Base-by-base conservation (phyloP, 2,888 invertebrate species). In the Callyntrura guangdongensis region DNA sequence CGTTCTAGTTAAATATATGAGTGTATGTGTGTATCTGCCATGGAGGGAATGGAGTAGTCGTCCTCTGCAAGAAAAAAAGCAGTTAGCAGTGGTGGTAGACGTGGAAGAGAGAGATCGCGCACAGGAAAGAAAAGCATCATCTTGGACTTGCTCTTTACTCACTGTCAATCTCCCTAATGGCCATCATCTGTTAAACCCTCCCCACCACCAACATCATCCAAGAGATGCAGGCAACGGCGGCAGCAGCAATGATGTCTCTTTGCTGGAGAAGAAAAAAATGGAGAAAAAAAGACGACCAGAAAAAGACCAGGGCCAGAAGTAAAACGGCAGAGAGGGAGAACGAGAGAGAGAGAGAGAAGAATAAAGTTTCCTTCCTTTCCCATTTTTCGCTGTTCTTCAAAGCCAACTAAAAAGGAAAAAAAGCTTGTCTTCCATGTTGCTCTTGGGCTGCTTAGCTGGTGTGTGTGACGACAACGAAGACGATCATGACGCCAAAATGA, bases 151-250 rank as follows among this genome's bases (percentile, higher is more conserved):
- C 88, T 91, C 91, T 88, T 89, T 91, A 89, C 88, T 91, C 91
- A 91, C 88, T 91, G 91, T 91, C 91, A 91, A 91, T 91, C 88
- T 91, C 88, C 81, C 91, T 91, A 91, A 91, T 91, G 88, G 91
- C 88, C 91, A 91, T 88, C 91, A 91, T 89, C 91, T 91, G 88
- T 91, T 91, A 88, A 88, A 91, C 88, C 91, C 91, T 89, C 91
- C 88, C 88, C 91, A 91, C 79, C 79, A 79, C 14, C 17, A 56
- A 74, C 67, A 49, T 36, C 36, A 36, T 36, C 36, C 36, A 36
- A 36, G 36, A 36, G 36, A 36, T 22, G 47, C 47, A 49, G 53
- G 77, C 53, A 77, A 1, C 47, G 47, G 72, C 20, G n/a, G 22
- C 22, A 77, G 77, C 22, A 77, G 77, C 49, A 77, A 77, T 86